A percentile compares a stretch with the other conserved stretches of the same genome.
Evolutionary conservation across 2,888 invertebrate species (phyloP).

Genomic region (Schizotus pectinicornis): DNA sequence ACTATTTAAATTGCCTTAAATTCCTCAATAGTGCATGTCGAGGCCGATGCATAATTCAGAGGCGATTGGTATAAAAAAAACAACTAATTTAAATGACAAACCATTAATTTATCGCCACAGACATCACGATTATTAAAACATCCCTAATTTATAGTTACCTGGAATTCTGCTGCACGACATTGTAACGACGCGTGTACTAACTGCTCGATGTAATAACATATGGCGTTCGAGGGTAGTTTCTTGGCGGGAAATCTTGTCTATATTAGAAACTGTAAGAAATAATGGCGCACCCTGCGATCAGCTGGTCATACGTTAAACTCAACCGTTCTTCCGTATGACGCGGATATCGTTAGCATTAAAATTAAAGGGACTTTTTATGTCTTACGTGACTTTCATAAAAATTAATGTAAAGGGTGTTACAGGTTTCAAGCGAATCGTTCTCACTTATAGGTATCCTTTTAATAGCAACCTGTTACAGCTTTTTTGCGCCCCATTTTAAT

Average conservation of each 20-base stretch:
- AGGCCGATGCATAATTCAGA: neutral
- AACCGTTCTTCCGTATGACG: constrained; percentile 45
- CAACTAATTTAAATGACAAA: constrained; percentile 7
- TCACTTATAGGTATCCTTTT: too few relatives aligned
- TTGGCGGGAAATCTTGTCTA: constrained; percentile 40
- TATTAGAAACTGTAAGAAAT: constrained; percentile 31
- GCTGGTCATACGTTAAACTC: constrained; percentile 41
- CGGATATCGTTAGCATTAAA: constrained; percentile 50
- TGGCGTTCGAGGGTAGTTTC: constrained; percentile 39
- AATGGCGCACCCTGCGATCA: constrained; percentile 38
- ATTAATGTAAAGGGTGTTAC: too few relatives aligned
- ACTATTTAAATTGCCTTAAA: too few relatives aligned
- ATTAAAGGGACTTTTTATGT: constrained; percentile 32
- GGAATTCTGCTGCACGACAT: constrained; percentile 15
- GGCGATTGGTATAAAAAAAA: neutral
- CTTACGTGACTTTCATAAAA: too few relatives aligned
- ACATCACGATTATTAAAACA: neutral
- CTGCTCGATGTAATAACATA: constrained; percentile 31
- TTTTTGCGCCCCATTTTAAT: too few relatives aligned
- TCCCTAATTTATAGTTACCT: constrained; percentile 13
- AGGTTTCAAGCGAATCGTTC: too few relatives aligned
- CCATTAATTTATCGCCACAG: constrained; percentile 18
- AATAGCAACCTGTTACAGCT: too few relatives aligned
- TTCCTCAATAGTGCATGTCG: too few relatives aligned
- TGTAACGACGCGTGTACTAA: constrained; percentile 13